Conservation (phyloP, 1,140 invertebrate species). For the Periplaneta americana region DNA sequence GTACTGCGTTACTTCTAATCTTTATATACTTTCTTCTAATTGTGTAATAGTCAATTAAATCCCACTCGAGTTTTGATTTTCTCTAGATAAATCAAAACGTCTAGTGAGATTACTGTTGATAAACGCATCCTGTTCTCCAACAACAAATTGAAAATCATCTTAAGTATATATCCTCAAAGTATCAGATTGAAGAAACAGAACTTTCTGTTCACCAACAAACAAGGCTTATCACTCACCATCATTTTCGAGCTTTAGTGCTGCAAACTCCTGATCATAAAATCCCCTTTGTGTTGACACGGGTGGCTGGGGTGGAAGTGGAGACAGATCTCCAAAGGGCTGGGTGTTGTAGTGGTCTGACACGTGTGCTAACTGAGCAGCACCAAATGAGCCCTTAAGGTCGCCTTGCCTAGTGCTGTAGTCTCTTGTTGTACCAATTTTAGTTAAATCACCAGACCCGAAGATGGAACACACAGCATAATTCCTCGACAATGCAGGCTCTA, state of each 20-base stretch:
- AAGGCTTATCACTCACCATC: conserved; percentile 34
- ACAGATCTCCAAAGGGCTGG: conserved; percentile 71
- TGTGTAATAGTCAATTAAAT: no score
- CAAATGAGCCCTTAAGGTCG: conserved; percentile 72
- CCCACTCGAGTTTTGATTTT: no score
- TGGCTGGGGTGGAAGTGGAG: conserved; percentile 63
- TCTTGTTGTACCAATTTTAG: conserved; percentile 58
- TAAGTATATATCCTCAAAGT: no score
- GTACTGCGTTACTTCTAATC: no score
- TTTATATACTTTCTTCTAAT: no score
- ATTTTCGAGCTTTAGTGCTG: conserved; percentile 64
- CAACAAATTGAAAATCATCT: no score
- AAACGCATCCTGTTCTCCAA: no score
- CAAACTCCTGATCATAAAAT: conserved; percentile 92
- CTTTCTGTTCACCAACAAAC: conserved; percentile 58
- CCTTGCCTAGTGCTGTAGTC: conserved; percentile 65
- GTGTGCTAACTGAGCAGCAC: conserved; percentile 60
- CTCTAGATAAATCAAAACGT: no score
- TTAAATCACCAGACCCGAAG: conserved; percentile 73
- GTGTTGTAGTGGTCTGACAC: conserved; percentile 75
- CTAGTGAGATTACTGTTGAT: no score
- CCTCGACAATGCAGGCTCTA: conserved; percentile 79
- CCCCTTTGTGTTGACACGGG: conserved; percentile 75
- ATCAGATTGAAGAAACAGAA: no score
- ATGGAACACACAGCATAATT: conserved; percentile 77